Evolutionary conservation across 2,888 invertebrate genomes (phyloP).

Genomic region (Cheiracanthium punctorium): DNA sequence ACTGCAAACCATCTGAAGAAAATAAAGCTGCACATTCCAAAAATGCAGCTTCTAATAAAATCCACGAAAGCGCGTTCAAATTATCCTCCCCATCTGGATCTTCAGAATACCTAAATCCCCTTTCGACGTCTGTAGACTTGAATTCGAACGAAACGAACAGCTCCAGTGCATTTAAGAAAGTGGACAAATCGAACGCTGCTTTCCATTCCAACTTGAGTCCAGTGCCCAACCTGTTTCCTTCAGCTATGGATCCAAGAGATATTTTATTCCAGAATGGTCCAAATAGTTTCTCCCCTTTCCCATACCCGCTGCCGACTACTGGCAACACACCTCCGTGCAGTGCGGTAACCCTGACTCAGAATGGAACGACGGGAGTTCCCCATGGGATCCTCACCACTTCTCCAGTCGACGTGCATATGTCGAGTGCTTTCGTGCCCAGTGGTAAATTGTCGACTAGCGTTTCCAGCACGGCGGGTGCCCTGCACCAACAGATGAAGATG

Average conservation of each 20-base stretch:
- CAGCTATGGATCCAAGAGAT: conserved; percentile 50
- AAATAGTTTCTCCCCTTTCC: conserved; percentile 47
- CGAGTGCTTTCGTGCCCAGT: conserved; percentile 61
- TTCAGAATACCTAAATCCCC: conserved; percentile 5
- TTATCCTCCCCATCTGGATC: conserved; percentile 1
- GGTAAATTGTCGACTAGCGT: conserved; percentile 27
- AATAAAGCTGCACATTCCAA: background rate
- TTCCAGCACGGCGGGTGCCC: background rate
- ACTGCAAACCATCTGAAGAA: background rate
- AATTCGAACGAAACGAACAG: conserved; percentile 28
- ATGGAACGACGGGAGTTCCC: background rate
- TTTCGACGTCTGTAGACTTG: conserved; percentile 24
- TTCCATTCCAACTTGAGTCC: conserved; percentile 34
- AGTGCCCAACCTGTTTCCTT: conserved; percentile 33
- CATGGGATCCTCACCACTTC: conserved; percentile 7
- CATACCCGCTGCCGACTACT: conserved; percentile 36
- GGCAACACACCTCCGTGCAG: conserved; percentile 36
- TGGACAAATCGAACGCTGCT: conserved; percentile 52
- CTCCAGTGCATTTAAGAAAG: conserved; percentile 71
- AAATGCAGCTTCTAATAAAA: conserved; percentile 11
- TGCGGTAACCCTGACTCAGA: conserved; percentile 26
- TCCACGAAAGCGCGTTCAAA: conserved; percentile 22
- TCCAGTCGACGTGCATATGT: conserved; percentile 29
- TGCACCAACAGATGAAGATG: conserved; percentile 54
- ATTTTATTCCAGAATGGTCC: conserved; percentile 44